Evolutionary conservation across 2,797 vertebrate species (phyloP).

Genomic region (Rhabdophis nuchalis): DNA sequence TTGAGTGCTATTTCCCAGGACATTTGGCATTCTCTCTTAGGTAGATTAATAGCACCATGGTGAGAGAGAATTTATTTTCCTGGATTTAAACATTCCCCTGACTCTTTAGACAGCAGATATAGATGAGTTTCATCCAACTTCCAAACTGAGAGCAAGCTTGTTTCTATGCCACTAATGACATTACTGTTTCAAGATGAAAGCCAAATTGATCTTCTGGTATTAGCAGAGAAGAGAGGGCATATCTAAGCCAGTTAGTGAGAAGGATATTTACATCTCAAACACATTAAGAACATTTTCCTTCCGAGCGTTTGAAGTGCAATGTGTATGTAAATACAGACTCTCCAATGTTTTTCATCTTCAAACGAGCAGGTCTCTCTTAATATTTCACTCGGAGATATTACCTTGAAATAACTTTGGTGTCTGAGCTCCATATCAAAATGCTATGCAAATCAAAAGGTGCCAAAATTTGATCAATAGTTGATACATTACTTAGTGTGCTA

Average conservation of each 20-base stretch:
- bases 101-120: slow-evolving; percentile 68
- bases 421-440: not conserved
- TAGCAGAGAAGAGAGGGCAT: slow-evolving; percentile 44
- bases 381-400: slow-evolving; percentile 24
- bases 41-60: slow-evolving; percentile 72
- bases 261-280: slow-evolving; percentile 62
- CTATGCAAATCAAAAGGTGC: not conserved
- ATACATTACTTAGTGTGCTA: slow-evolving; percentile 6
- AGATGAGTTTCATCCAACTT: slow-evolving; percentile 69
- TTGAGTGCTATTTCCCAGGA: slow-evolving; percentile 37
- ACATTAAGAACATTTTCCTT: slow-evolving; percentile 64
- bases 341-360: slow-evolving; percentile 42
- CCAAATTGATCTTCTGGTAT: slow-evolving; percentile 58
- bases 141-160: slow-evolving; percentile 67
- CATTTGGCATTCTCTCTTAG: slow-evolving; percentile 56
- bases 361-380: slow-evolving; percentile 44
- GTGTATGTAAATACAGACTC: slow-evolving; percentile 53
- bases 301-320: slow-evolving; percentile 46
- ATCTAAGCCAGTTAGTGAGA: slow-evolving; percentile 56
- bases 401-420: slow-evolving; percentile 23
- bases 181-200: slow-evolving; percentile 66
- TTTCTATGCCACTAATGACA: slow-evolving; percentile 66
- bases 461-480: slow-evolving; percentile 8
- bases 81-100: slow-evolving; percentile 67
- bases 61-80: slow-evolving; percentile 74